A percentile compares a stretch with the other conserved stretches of the same genome.
Conservation (phyloP, 2,888 invertebrate genomes). For the Dryobotodes eremita region DNA sequence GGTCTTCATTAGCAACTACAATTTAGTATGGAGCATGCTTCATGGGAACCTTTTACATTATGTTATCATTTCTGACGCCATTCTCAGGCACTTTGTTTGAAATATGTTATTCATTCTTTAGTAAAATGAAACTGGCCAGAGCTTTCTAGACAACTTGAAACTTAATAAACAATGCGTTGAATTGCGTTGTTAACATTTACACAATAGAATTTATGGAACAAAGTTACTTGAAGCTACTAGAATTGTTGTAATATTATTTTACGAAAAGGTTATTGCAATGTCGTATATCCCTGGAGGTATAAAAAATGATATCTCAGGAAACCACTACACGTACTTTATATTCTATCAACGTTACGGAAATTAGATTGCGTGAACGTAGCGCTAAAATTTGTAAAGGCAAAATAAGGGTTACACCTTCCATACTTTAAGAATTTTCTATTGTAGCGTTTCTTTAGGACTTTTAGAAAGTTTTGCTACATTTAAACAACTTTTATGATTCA, state of each 20-base stretch:
- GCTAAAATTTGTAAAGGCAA: slow-evolving; percentile 34
- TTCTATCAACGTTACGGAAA: slow-evolving; percentile 48
- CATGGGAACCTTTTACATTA: slow-evolving; percentile 47
- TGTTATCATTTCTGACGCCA: slow-evolving; percentile 43
- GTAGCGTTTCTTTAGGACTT: slow-evolving; percentile 29
- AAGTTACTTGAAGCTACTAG: slow-evolving; percentile 10
- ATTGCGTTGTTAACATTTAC: slow-evolving; percentile 41
- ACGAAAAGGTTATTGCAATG: not conserved
- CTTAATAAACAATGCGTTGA: slow-evolving; percentile 23
- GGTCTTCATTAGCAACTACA: slow-evolving; percentile 60
- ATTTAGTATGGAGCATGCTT: slow-evolving; percentile 43
- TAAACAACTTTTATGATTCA: not conserved
- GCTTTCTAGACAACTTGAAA: slow-evolving; percentile 34
- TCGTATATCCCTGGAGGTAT: not conserved
- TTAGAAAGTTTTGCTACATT: slow-evolving; percentile 6
- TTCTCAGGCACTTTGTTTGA: slow-evolving; percentile 30
- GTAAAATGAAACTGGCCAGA: slow-evolving; percentile 43
- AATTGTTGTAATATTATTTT: slow-evolving; percentile 11
- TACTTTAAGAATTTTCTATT: slow-evolving; percentile 41
- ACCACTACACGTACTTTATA: slow-evolving; percentile 40
- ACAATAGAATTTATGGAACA: slow-evolving; percentile 14
- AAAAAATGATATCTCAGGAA: slow-evolving; percentile 32
- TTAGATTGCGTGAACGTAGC: slow-evolving; percentile 51
- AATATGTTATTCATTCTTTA: slow-evolving; percentile 56
- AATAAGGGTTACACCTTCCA: slow-evolving; percentile 27